A percentile compares a stretch with the other conserved stretches of the same genome.
Evolutionary conservation across 1,140 invertebrate species (phyloP).

Genomic region (Idris sp.): DNA sequence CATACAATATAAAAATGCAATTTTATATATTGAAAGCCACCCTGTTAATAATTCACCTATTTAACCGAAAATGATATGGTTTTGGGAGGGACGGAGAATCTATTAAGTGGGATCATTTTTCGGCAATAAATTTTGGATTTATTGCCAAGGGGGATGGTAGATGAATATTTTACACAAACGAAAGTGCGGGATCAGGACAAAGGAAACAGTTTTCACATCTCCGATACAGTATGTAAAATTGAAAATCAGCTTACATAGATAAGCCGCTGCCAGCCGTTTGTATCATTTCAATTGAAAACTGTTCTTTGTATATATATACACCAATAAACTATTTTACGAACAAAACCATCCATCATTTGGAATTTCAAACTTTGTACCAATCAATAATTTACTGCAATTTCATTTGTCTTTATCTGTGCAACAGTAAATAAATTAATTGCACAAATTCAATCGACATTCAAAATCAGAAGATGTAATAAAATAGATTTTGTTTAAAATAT

Average conservation of each 20-base stretch:
- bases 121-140: conserved; percentile 44
- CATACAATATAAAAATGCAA: conserved; percentile 1
- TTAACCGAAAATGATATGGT: conserved; percentile 11
- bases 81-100: conserved; percentile 8
- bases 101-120: conserved; percentile 39
- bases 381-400: too few relatives aligned
- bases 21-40: conserved; percentile 3
- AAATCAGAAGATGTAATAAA: too few relatives aligned
- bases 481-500: too few relatives aligned
- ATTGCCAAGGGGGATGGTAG: conserved; percentile 34
- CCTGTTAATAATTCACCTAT: conserved; percentile 6
- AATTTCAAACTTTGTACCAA: too few relatives aligned
- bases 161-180: conserved; percentile 33
- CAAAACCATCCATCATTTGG: too few relatives aligned
- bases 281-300: conserved; percentile 6
- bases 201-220: conserved; percentile 8
- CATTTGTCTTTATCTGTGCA: too few relatives aligned
- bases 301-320: neutral
- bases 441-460: too few relatives aligned
- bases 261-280: conserved; percentile 7
- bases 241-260: conserved; percentile 36
- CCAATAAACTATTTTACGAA: too few relatives aligned
- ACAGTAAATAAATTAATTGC: too few relatives aligned
- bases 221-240: conserved; percentile 22
- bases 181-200: conserved; percentile 11